phyloP scores from a whole-genome alignment of 2,113 vertebrate species.

The Charadrius vociferus region DNA sequence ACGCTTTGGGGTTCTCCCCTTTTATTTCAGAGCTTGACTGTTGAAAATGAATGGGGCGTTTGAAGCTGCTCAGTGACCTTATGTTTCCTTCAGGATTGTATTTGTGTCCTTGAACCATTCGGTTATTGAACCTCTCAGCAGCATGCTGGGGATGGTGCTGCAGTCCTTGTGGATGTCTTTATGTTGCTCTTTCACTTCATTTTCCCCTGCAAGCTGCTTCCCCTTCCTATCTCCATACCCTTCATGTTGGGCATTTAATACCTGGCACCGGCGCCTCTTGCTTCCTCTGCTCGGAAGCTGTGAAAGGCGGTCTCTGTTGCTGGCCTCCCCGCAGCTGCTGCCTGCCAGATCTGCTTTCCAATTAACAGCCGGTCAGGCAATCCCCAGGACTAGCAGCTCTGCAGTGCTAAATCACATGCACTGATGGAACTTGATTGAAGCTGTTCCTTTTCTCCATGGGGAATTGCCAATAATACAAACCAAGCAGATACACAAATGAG shows the following conservation, averaged over 20 bases:
- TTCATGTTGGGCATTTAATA: conserved; percentile 1
- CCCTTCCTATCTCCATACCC: neutral
- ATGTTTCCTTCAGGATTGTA: conserved; percentile 73
- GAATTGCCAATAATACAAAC: conserved; percentile 55
- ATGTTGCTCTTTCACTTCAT: conserved; percentile 37
- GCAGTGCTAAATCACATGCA: conserved; percentile 71
- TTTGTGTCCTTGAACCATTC: conserved; percentile 76
- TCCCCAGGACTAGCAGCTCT: conserved; percentile 63
- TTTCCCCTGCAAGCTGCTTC: conserved; percentile 31
- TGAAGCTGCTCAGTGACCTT: conserved; percentile 94
- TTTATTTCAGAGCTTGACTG: conserved; percentile 52
- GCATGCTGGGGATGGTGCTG: conserved; percentile 51
- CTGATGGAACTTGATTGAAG: conserved; percentile 76
- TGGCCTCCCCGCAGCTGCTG: conserved; percentile 64
- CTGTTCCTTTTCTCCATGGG: conserved; percentile 37
- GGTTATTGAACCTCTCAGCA: conserved; percentile 66
- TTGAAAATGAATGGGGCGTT: conserved; percentile 71
- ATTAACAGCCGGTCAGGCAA: conserved; percentile 73
- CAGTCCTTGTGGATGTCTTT: conserved; percentile 58
- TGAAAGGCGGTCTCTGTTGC: neutral
- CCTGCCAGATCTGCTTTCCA: conserved; percentile 70
- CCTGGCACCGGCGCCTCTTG: conserved; percentile 38
- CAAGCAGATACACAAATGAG: conserved; percentile 61
- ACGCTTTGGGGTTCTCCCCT: conserved; percentile 20
- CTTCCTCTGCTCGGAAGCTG: conserved; percentile 18